phyloP scores from a whole-genome alignment of 2,888 invertebrate genomes.

The Leptothorax acervorum region DNA sequence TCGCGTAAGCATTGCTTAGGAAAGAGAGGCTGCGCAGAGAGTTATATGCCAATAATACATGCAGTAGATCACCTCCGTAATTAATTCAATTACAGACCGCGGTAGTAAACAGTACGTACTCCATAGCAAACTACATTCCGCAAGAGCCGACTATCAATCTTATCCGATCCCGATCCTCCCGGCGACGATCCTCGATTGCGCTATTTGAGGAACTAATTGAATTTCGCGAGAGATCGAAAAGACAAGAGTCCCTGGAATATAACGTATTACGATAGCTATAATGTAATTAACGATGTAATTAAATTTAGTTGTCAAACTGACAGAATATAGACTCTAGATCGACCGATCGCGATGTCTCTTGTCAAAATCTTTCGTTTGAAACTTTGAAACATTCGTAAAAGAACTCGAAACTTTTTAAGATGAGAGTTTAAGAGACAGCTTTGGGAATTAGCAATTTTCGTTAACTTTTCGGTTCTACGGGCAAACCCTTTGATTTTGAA shows the following conservation, averaged over 20 bases:
- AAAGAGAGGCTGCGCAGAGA: constrained; percentile 12
- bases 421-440: neutral
- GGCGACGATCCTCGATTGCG: constrained; percentile 15
- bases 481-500: neutral
- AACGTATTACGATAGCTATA: neutral
- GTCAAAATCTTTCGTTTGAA: neutral
- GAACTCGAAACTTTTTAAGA: neutral
- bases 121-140: constrained; percentile 4
- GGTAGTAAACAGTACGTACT: constrained; percentile 17
- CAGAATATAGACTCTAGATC: neutral
- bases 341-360: neutral
- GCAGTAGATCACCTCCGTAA: constrained; percentile 27
- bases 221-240: neutral
- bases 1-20: neutral
- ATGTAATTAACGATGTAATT: neutral
- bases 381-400: constrained; percentile 6
- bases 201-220: constrained; percentile 19
- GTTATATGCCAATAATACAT: neutral
- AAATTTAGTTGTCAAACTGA: neutral
- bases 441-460: neutral
- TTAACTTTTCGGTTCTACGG: neutral
- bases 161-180: neutral
- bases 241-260: neutral
- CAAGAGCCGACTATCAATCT: constrained; percentile 23
- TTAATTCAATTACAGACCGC: constrained; percentile 19